Percentiles rank a stretch among this genome's conserved stretches.
These are phyloP conservation scores for Megaceryle alcyon DNA, from an alignment of 2,797 vertebrate species.

Conservation along the genomic window DNA sequence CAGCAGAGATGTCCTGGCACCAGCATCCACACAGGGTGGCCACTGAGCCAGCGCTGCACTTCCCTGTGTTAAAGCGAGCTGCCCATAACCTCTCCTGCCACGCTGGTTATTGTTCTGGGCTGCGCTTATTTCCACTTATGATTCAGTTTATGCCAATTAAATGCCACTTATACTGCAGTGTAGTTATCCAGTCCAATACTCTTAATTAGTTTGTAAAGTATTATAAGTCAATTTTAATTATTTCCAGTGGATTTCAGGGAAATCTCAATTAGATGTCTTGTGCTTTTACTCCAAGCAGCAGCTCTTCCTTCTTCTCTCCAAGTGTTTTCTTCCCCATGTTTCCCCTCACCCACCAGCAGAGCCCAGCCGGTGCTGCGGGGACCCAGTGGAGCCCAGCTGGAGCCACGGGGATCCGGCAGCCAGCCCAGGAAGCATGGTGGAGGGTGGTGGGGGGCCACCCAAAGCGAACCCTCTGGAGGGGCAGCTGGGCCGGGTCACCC, in stretches of 20 bases:
- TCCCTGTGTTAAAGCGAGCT: background rate
- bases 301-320: background rate
- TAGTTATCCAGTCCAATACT: constrained; percentile 67
- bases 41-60: background rate
- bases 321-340: background rate
- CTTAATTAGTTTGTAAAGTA: constrained; percentile 71
- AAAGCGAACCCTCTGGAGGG: background rate
- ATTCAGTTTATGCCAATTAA: constrained; percentile 64
- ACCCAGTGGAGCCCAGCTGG: background rate
- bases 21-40: fast-evolving
- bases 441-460: background rate
- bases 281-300: background rate
- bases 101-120: background rate
- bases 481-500: background rate
- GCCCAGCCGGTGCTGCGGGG: background rate
- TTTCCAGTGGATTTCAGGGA: constrained; percentile 66
- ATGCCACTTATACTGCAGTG: constrained; percentile 31
- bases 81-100: background rate
- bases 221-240: constrained; percentile 72
- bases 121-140: background rate
- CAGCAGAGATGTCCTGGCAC: background rate
- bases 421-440: background rate
- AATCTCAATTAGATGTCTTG: constrained; percentile 51
- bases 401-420: fast-evolving
- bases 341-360: background rate